Base-by-base conservation (phyloP, 35 echinoderm and acorn worm genomes). In the Apostichopus parvimensis region DNA sequence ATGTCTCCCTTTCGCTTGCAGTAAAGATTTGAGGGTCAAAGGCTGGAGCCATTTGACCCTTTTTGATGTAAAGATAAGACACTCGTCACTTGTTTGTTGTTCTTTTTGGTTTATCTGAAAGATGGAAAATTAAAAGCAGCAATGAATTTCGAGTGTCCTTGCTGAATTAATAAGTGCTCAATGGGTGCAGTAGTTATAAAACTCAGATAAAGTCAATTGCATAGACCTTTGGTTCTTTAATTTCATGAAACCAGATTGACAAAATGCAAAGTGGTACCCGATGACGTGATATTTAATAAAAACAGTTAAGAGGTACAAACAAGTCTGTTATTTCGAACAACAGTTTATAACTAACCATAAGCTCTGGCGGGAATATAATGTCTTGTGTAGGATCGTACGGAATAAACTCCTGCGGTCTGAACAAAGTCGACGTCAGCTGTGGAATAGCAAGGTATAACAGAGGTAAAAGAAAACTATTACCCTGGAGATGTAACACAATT, bases 371-470 rank as follows among this genome's bases (percentile, higher is more conserved):
- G 70, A 96, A 96, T 87, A 94, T 94, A 4, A 93, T 80, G 23
- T 96, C 95, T 93, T 97, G 95, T 9, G 95, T 90, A 56, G 95
- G 91, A 73, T 95, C 93, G 60, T 97, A 94, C 22, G 94, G 88
- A 17, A 75, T n/a, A 58, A 97, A 95, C 11, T 97, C 93, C 11
- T 56, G 86, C 1, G 87, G 26, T 34, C 92, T 70, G 80, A 97
- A 97, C 57, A 97, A 83, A n/a, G 52, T 72, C 3, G 68, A 87
- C 10, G 95, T 80, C 14, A 82, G 62, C 95, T 97, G 80, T 53
- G 28, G 7, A 56, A 9, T 23, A 12, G 13, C 54, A 86, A 86
- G 57, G 17, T 28, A 10, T 14, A 0, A 56, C 83, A 86, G n/a
- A 56, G 9, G 13, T 58, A 20, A 52, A 78, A 62, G n/a, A 68